Percentiles rank a stretch among this genome's conserved stretches.
Evolutionary conservation across 2,888 invertebrate genomes (phyloP).

Genomic region (Portevinia maculata): DNA sequence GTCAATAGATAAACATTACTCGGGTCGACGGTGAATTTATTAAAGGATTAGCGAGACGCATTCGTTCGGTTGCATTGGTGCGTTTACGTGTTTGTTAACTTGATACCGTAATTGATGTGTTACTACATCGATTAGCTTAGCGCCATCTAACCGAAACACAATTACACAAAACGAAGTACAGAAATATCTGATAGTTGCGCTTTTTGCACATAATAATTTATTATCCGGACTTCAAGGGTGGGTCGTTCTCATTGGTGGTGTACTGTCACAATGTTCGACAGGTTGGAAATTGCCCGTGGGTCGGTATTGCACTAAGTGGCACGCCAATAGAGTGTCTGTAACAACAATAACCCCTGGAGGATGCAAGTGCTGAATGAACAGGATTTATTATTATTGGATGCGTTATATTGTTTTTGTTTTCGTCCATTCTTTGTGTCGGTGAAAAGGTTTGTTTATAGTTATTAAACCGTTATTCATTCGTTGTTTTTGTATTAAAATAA

Average conservation of each 20-base stretch:
- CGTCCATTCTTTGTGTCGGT: not conserved
- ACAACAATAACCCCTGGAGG: conserved; percentile 12
- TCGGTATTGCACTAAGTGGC: conserved; percentile 1
- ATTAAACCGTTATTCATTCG: not conserved
- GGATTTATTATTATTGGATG: conserved; percentile 6
- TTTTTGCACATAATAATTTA: conserved; percentile 3
- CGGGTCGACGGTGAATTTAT: conserved; percentile 40
- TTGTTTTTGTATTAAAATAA: not conserved
- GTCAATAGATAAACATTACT: conserved; percentile 28
- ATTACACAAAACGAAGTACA: conserved; percentile 38
- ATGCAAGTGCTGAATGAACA: conserved; percentile 37
- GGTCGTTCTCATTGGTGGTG: conserved; percentile 20
- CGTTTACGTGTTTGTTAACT: conserved; percentile 21
- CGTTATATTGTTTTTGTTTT: conserved; percentile 10
- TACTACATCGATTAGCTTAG: conserved; percentile 49
- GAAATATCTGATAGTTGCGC: conserved; percentile 52
- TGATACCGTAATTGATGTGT: conserved; percentile 51
- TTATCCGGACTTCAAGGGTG: conserved; percentile 30
- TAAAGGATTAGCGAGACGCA: conserved; percentile 56
- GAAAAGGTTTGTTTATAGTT: not conserved
- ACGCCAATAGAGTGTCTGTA: conserved; percentile 8
- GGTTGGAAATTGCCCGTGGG: conserved; percentile 40
- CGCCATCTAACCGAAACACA: conserved; percentile 41
- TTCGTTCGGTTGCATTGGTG: conserved; percentile 28
- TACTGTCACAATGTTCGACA: conserved; percentile 48